Conservation (phyloP, 2,888 invertebrate genomes). For the Eubasilissa splendida region DNA sequence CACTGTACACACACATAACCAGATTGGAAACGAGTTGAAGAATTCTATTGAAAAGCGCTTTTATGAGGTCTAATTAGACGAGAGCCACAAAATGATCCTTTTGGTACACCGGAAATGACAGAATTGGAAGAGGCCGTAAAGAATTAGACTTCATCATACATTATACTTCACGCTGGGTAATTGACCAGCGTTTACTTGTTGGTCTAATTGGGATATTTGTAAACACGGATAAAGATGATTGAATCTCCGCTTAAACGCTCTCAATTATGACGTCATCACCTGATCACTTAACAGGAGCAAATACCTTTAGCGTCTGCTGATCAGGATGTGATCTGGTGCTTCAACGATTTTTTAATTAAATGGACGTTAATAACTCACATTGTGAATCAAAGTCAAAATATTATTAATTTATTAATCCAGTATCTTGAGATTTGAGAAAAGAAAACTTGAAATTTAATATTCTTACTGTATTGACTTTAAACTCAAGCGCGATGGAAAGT, state of each 20-base stretch:
- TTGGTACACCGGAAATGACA: conserved; percentile 51
- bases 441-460: neutral
- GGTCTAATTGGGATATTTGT: conserved; percentile 54
- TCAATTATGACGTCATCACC: too few relatives aligned
- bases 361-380: neutral
- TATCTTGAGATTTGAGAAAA: neutral
- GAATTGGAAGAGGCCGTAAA: conserved; percentile 55
- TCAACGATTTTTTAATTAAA: neutral
- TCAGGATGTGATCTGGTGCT: neutral
- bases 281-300: too few relatives aligned
- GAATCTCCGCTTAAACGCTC: conserved; percentile 29
- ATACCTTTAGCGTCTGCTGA: conserved; percentile 7
- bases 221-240: conserved; percentile 55
- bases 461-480: too few relatives aligned
- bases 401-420: neutral
- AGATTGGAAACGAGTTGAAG: too few relatives aligned
- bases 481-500: too few relatives aligned
- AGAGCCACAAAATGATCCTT: conserved; percentile 33
- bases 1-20: neutral
- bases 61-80: conserved; percentile 5
- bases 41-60: neutral
- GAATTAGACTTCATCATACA: conserved; percentile 53
- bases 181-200: conserved; percentile 51
- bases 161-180: conserved; percentile 46
- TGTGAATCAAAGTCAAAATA: neutral